phyloP scores from a whole-genome alignment of 2,113 vertebrate genomes.

The Tachysurus vachellii region DNA sequence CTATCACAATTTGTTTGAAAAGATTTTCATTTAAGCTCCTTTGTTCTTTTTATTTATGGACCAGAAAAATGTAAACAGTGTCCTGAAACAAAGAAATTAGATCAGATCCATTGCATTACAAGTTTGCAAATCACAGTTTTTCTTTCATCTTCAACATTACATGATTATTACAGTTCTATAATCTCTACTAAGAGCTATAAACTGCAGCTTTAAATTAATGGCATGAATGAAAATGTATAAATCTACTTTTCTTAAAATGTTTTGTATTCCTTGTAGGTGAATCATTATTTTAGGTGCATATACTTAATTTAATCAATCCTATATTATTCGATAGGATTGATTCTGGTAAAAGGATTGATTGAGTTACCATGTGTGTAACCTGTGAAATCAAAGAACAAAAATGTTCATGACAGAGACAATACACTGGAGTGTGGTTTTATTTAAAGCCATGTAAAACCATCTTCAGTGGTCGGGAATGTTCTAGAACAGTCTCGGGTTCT shows the following conservation, averaged over 20 bases:
- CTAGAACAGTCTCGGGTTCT: constrained; percentile 51
- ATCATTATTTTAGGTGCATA: background rate
- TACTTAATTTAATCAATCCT: too few relatives aligned
- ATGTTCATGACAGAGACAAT: background rate
- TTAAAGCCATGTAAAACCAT: constrained; percentile 28
- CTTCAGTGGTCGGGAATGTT: constrained; percentile 6
- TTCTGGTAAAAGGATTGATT: background rate
- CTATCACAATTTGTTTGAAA: background rate
- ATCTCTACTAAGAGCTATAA: background rate
- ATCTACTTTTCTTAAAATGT: background rate
- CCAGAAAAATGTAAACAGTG: background rate
- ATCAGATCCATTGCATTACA: background rate
- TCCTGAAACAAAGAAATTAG: background rate
- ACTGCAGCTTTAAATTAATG: background rate
- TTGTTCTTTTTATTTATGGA: background rate
- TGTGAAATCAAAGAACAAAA: background rate
- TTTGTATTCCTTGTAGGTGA: background rate
- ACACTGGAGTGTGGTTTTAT: background rate
- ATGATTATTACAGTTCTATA: background rate
- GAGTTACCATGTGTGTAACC: background rate
- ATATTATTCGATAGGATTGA: background rate
- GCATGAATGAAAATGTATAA: background rate
- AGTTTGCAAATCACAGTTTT: background rate
- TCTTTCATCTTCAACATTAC: background rate
- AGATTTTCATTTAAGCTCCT: background rate